These are phyloP conservation scores for Mantis religiosa DNA, from an alignment of 2,888 invertebrate species.

Conservation along the genomic window DNA sequence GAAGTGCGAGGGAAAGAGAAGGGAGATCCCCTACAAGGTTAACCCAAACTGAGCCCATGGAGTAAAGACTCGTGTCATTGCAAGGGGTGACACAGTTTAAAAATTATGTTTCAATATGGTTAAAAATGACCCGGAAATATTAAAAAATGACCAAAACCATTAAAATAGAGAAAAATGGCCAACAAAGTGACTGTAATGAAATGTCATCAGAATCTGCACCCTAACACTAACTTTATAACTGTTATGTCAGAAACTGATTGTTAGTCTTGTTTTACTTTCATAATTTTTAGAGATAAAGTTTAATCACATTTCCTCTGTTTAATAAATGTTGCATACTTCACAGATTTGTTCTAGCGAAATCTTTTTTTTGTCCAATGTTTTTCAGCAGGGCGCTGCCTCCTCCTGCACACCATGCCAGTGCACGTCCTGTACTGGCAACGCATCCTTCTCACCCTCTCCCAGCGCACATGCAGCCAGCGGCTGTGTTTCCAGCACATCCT, in stretches of 20 bases:
- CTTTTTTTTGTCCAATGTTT: conserved; percentile 28
- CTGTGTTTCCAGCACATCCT: conserved; percentile 61
- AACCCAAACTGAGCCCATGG: no score
- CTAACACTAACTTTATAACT: not conserved
- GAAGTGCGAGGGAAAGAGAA: no score
- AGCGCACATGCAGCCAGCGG: conserved; percentile 66
- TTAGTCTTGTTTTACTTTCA: not conserved
- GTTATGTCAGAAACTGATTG: not conserved
- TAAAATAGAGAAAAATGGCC: no score
- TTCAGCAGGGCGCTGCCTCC: conserved; percentile 67
- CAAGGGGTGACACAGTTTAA: no score
- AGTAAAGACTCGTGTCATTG: no score
- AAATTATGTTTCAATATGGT: no score
- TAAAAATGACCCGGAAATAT: no score
- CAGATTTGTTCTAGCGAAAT: not conserved
- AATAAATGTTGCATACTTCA: not conserved
- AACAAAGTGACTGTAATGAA: no score
- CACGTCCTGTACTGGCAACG: conserved; percentile 59
- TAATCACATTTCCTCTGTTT: not conserved
- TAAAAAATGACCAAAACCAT: no score
- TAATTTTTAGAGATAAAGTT: not conserved
- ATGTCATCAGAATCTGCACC: no score
- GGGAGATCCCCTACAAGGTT: no score
- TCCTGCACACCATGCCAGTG: conserved; percentile 77
- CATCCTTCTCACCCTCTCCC: conserved; percentile 69